Evolutionary conservation across 2,888 invertebrate species (phyloP), one percentile per base, ranked within the genome.

Genomic region (Choristoneura rosaceana): DNA sequence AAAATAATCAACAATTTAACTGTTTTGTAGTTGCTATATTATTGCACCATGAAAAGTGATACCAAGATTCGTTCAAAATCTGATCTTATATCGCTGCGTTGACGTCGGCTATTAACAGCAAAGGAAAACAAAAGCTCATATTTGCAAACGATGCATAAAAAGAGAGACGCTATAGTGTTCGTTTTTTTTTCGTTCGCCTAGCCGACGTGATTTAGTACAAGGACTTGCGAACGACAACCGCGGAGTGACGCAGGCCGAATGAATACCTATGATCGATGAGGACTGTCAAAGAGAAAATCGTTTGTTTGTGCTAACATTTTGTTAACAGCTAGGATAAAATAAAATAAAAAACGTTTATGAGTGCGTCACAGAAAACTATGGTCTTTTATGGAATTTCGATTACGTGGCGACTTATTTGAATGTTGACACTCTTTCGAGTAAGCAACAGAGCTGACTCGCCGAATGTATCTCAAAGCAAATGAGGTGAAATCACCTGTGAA

Each of bases 201-300:
- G 78, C 81, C 80, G 81, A 43, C 81, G 79, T 88, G 86, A 87
- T 88, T 88, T 87, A 89, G 84, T 82, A 80, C 85, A 82, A 85
- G 85, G 83, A 85, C 82, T 84, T 81, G 81, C 79, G 81, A 80
- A 82, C 84, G 86, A 86, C 85, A 85, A 84, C 81, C 84, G 81
- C 82, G 83, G 81, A 84, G 84, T 85, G 84, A 84, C 80, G 83
- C 85, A 85, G 88, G 87, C 86, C 87, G 84, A 87, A 87, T 82
- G 84, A 84, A 90, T 88, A 25, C 88, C 55, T 87, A 88, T 86
- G 73, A 83, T 80, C 81, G 82, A 80, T 80, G 79, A 76, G 38
- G 34, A 62, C 71, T 52, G 61, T 38, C 71, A 14, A 68, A 58
- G 34, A 52, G 63, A 60, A 59, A 60, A 69, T 61, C 65, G 65